These are phyloP conservation scores for Tribolium freemani DNA, from an alignment of 2,888 invertebrate genomes.

Conservation along the genomic window DNA sequence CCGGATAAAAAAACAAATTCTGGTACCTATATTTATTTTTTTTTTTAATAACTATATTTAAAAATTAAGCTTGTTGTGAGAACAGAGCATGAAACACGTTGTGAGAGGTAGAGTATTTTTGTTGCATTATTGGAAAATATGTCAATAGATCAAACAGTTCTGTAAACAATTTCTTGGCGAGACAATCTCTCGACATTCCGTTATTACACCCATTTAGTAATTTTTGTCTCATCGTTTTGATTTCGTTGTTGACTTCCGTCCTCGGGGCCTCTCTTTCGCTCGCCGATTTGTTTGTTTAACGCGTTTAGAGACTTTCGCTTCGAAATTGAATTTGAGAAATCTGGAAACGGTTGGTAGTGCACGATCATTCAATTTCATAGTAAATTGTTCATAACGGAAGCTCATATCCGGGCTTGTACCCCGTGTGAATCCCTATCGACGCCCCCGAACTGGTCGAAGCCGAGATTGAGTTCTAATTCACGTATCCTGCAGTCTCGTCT, in stretches of 20 bases:
- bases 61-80: too few species aligned
- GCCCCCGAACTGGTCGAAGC: conserved; percentile 39
- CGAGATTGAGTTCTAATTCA: conserved; percentile 52
- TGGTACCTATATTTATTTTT: too few species aligned
- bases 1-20: too few species aligned
- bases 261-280: background rate
- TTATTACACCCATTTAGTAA: background rate
- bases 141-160: too few species aligned
- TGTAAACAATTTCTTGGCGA: too few species aligned
- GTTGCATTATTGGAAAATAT: too few species aligned
- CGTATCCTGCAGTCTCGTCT: conserved; percentile 45
- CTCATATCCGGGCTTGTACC: conserved; percentile 81
- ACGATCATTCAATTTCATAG: conserved; percentile 66
- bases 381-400: conserved; percentile 89
- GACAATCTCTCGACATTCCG: too few species aligned
- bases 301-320: conserved; percentile 49
- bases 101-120: too few species aligned
- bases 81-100: too few species aligned
- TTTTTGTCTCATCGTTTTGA: background rate
- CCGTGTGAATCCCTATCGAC: conserved; percentile 43
- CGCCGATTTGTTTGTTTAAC: conserved; percentile 53
- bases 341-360: conserved; percentile 47
- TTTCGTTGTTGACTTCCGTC: background rate
- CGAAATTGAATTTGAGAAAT: conserved; percentile 45
- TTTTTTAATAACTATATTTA: too few species aligned